Conservation (phyloP, 2,113 vertebrate species). For the Cochlearius cochlearius region DNA sequence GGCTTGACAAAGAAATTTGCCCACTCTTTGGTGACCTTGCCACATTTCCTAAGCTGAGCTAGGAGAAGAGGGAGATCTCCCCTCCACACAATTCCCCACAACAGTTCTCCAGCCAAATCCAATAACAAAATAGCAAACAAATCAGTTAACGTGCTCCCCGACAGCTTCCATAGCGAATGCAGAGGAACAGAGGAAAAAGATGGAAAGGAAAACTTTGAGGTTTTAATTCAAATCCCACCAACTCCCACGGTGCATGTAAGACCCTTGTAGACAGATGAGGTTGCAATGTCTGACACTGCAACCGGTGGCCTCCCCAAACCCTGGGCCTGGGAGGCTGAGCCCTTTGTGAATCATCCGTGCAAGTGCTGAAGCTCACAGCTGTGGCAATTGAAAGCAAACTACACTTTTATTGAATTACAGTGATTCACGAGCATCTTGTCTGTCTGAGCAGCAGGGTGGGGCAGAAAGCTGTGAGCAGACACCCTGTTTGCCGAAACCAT, state of each 20-base stretch:
- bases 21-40: not conserved
- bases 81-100: not conserved
- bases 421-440: conserved; percentile 9
- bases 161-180: not conserved
- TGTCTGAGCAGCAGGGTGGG: conserved; percentile 18
- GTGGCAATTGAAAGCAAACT: not conserved
- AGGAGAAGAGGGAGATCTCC: not conserved
- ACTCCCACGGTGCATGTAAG: not conserved
- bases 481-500: not conserved
- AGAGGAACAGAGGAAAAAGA: not conserved
- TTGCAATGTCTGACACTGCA: not conserved
- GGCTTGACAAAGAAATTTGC: not conserved
- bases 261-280: not conserved
- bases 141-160: not conserved
- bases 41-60: not conserved
- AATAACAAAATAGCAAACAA: not conserved
- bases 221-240: not conserved
- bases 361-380: not conserved
- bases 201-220: not conserved
- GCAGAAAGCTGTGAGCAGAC: not conserved
- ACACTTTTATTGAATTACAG: not conserved
- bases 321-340: not conserved
- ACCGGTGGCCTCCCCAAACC: not conserved
- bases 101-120: not conserved
- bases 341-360: conserved; percentile 14